Conservation (phyloP, 2,113 vertebrate genomes). For the Neotoma lepida region DNA sequence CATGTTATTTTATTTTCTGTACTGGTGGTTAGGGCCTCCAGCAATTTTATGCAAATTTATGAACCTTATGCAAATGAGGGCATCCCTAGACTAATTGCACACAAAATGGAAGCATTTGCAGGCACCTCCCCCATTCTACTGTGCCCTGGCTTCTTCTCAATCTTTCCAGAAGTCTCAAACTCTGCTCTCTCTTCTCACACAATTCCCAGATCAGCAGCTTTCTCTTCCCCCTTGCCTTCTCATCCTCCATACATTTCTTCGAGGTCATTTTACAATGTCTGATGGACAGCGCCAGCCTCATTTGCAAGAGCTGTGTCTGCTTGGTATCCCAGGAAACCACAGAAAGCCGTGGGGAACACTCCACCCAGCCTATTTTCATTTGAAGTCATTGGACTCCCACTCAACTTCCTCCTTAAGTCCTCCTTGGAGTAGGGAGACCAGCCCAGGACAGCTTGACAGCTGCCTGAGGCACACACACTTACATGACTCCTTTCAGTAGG, state of each 20-base stretch:
- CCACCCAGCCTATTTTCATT: background rate
- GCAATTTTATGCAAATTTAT: constrained; percentile 80
- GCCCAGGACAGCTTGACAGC: background rate
- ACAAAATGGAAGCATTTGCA: constrained; percentile 72
- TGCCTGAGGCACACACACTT: background rate
- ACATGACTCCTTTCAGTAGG: background rate
- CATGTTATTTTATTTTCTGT: constrained; percentile 81
- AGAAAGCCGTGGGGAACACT: background rate
- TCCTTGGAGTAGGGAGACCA: background rate
- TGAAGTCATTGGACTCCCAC: background rate
- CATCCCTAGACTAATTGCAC: constrained; percentile 79
- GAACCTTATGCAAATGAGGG: constrained; percentile 80
- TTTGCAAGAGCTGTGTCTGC: constrained; percentile 17
- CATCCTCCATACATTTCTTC: background rate
- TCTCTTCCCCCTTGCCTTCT: background rate
- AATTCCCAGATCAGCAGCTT: constrained; percentile 12
- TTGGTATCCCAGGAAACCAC: background rate
- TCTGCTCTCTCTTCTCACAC: background rate
- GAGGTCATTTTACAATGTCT: background rate
- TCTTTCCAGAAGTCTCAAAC: constrained; percentile 50
- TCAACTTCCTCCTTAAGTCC: background rate
- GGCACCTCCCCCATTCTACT: constrained; percentile 66
- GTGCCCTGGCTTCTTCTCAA: constrained; percentile 57
- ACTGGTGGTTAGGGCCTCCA: constrained; percentile 74
- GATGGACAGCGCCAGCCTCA: background rate